Evolutionary conservation across 2,797 vertebrate species (phyloP), one percentile per base, ranked within the genome.

Genomic region (Ficedula albicollis): DNA sequence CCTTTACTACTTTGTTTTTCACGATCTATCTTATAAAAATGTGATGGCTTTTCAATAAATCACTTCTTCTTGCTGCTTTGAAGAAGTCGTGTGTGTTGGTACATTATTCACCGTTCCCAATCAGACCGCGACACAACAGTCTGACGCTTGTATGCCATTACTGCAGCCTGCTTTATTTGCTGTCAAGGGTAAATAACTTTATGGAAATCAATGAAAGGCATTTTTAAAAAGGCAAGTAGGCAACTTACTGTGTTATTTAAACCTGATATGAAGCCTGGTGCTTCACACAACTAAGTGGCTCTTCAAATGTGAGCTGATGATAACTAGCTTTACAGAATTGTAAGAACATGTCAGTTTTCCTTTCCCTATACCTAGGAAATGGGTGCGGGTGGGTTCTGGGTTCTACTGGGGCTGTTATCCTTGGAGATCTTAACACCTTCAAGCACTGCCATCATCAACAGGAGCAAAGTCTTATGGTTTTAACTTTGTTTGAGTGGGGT

Each of bases 351-450:
- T 16, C 51, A 7, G 14, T 30, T 72, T 75, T 55, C 10, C 22
- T 44, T 29, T 64, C 44, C 18, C 22, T 70, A 3, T 5, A 11
- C 54, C 29, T 49, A 13, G 0, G 2, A 16, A 22, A 1, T 0
- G 2, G 2, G 8, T 16, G 23, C 13, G 13, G 44, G 6, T 15
- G 17, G 39, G 17, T 26, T 2, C 29, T 41, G 6, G 49, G 27
- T 7, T 27, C 49, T 51, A 44, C 43, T 1, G 0, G 11, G 3
- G 39, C 44, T n/a, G n/a, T n/a, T n/a, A n/a, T n/a, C n/a, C n/a
- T n/a, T n/a, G n/a, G n/a, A n/a, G 22, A 48, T 44, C 32, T 16
- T 15, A 16, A 41, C 13, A 7, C 32, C 13, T 69, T 20, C 60
- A 23, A 46, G 13, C 36, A 10, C 12, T 17, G 4, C 10, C 39